Evolutionary conservation across 2,797 vertebrate genomes (phyloP).

Genomic region (Schizopygopsis pylzovi): DNA sequence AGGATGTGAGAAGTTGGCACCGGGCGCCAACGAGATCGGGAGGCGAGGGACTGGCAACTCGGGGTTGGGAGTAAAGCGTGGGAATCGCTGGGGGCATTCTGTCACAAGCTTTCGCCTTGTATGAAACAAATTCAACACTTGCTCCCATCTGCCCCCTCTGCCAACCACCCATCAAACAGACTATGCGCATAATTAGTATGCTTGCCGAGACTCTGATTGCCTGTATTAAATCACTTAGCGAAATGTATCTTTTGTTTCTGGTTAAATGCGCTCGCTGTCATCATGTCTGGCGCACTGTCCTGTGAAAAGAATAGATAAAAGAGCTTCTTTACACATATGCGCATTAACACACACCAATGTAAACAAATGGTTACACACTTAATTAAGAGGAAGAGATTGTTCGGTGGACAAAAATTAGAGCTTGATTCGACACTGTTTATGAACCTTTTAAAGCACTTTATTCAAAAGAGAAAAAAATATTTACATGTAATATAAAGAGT

Average conservation of each 20-base stretch:
- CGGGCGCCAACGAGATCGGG: constrained; percentile 37
- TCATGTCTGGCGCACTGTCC: constrained; percentile 58
- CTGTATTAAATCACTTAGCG: constrained; percentile 71
- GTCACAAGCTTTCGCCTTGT: constrained; percentile 49
- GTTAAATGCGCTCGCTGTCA: constrained; percentile 41
- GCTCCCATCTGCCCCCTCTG: constrained; percentile 46
- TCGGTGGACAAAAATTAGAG: constrained; percentile 28
- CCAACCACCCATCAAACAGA: constrained; percentile 51
- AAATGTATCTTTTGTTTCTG: constrained; percentile 75
- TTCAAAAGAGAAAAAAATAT: not conserved
- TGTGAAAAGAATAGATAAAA: constrained; percentile 64
- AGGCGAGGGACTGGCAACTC: constrained; percentile 42
- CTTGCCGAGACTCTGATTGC: constrained; percentile 76
- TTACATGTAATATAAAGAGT: not conserved
- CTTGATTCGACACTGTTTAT: not conserved
- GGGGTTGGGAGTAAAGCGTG: constrained; percentile 51
- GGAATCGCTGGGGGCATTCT: constrained; percentile 59
- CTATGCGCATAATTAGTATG: constrained; percentile 73
- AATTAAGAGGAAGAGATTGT: constrained; percentile 74
- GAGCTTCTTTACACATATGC: constrained; percentile 77
- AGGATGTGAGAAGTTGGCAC: constrained; percentile 43
- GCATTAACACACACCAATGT: constrained; percentile 72
- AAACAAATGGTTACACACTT: constrained; percentile 66
- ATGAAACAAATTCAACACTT: constrained; percentile 57
- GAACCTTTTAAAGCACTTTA: not conserved